Percentiles rank a stretch among this genome's conserved stretches.
Evolutionary conservation across 2,113 vertebrate genomes (phyloP).

Genomic region (Pan troglodytes): DNA sequence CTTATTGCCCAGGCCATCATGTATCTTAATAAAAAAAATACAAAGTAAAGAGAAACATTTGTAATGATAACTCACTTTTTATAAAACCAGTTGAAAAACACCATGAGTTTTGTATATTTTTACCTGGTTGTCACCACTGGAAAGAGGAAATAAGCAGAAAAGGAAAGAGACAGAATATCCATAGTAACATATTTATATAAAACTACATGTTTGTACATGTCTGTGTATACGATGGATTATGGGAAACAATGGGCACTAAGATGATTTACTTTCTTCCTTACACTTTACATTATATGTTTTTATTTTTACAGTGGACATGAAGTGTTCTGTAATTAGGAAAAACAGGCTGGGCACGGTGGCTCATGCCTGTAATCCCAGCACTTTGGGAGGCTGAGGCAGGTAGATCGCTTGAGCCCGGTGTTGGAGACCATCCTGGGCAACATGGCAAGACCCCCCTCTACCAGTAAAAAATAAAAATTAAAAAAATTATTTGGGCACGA

Average conservation of each 20-base stretch:
- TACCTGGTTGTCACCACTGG: background rate
- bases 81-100: background rate
- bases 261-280: background rate
- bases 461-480: no score
- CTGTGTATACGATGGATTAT: background rate
- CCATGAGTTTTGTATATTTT: background rate
- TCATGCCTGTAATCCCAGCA: no score
- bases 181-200: background rate
- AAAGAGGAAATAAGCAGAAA: background rate
- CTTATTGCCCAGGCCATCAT: background rate
- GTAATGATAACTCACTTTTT: background rate
- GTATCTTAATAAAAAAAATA: background rate
- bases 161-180: background rate
- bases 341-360: no score
- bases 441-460: no score
- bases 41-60: background rate
- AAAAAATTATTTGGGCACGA: no score
- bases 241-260: background rate
- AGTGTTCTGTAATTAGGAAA: background rate
- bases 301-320: background rate
- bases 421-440: no score
- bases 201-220: background rate
- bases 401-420: no score
- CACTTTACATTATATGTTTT: background rate
- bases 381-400: no score